A percentile compares a stretch with the other conserved stretches of the same genome.
Conservation (phyloP, 1,140 invertebrate species). For the Solen grandis region DNA sequence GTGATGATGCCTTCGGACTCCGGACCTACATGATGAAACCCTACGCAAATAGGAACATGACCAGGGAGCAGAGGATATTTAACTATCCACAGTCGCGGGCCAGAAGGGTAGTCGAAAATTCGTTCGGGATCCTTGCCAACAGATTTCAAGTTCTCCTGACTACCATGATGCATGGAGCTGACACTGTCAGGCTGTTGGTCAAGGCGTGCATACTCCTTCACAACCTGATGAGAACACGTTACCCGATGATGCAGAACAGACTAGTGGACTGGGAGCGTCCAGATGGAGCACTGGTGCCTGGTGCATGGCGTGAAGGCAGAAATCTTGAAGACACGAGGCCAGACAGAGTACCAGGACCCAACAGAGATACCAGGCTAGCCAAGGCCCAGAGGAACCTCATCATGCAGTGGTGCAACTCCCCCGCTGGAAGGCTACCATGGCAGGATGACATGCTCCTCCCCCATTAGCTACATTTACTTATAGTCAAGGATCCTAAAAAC, state of each 20-base stretch:
- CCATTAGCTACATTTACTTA: too few species aligned
- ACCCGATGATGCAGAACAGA: slow-evolving; percentile 51
- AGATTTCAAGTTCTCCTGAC: too few species aligned
- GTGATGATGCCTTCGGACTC: too few species aligned
- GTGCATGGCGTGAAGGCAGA: slow-evolving; percentile 1
- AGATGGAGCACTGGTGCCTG: not conserved
- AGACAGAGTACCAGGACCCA: slow-evolving; percentile 38
- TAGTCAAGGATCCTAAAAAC: too few species aligned
- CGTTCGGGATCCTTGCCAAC: too few species aligned
- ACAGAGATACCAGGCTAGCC: slow-evolving; percentile 34
- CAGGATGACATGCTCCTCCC: slow-evolving; percentile 12
- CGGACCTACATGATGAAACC: too few species aligned
- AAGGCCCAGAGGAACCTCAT: slow-evolving; percentile 41
- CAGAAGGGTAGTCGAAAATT: too few species aligned
- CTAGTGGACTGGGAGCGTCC: too few species aligned
- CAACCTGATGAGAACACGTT: slow-evolving; percentile 45
- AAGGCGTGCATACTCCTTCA: slow-evolving; percentile 38
- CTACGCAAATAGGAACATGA: too few species aligned
- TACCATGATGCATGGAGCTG: slow-evolving; percentile 34
- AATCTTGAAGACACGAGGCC: slow-evolving; percentile 14
- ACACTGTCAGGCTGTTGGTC: slow-evolving; percentile 11
- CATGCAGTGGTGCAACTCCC: slow-evolving; percentile 36
- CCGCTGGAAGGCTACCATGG: slow-evolving; percentile 14
- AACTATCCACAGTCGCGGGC: too few species aligned
- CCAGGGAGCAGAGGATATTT: too few species aligned